Evolutionary conservation across 2,797 vertebrate species (phyloP), one percentile per base, ranked within the genome.

Genomic region (Halcyon smyrnensis): DNA sequence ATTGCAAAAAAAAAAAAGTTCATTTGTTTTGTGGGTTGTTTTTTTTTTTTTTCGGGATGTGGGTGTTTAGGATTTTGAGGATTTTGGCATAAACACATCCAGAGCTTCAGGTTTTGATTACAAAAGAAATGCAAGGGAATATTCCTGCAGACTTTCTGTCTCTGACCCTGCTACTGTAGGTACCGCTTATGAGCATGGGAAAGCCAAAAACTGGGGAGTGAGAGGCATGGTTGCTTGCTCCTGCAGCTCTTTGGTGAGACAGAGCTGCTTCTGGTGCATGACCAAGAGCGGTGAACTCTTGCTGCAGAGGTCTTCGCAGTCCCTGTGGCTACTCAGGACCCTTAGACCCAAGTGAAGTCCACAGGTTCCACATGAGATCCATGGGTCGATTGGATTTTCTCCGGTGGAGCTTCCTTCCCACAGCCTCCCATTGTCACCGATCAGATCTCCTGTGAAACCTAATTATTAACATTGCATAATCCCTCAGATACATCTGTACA

Each of bases 361-460:
- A 18, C 45, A 46, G 17, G 36, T 71, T 60, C 34, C 60, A 23
- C 27, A 0, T 1, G 67, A 53, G 80, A 70, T 15, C 69, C 28
- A 4, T 2, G 54, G 27, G 27, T 43, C 0, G 5, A 6, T 65
- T 57, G 62, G 15, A 27, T 74, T 32, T 57, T 70, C 85, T 65
- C 60, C 8, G 4, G 19, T 1, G 39, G 37, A 77, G 20, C 56
- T 92, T 63, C 76, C 92, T 95, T 64, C 91, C 89, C 87, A 84
- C 85, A 91, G 91, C 18, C 41, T 56, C 80, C 6, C 11, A 30
- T 71, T 95, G 91, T 68, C 74, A 53, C 57, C 6, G 2, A 6
- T 91, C 92, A 79, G 41, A 81, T 94, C 95, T 90, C 70, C 88
- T 3, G 41, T n/a, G 95, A 93, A 94, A 90, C 87, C 64, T 9